Percentiles rank a stretch among this genome's conserved stretches.
Conservation (phyloP, 2,113 vertebrate species). For the Uria lomvia region DNA sequence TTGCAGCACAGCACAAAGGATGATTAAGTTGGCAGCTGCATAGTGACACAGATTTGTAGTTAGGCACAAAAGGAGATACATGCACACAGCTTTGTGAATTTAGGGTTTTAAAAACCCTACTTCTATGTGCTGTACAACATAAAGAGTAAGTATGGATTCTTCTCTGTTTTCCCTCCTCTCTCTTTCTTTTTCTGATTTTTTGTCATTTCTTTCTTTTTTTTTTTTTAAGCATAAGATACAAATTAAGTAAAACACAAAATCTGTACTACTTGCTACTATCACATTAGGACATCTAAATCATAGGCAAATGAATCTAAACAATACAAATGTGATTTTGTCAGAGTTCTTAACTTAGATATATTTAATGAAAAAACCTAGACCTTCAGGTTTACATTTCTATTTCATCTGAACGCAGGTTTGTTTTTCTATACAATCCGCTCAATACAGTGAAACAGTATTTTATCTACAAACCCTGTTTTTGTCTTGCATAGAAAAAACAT, state of each 20-base stretch:
- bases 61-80: not conserved
- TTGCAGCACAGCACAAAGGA: not conserved
- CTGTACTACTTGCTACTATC: not conserved
- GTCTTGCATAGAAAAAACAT: not conserved
- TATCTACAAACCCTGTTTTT: not conserved
- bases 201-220: not conserved
- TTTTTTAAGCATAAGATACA: not conserved
- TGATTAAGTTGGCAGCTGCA: not conserved
- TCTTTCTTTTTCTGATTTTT: not conserved
- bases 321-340: not conserved
- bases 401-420: not conserved
- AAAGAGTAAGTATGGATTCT: not conserved
- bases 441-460: not conserved
- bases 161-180: not conserved
- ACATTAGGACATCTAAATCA: not conserved
- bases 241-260: not conserved
- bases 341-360: not conserved
- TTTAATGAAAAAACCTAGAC: rapidly evolving
- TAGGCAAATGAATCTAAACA: not conserved
- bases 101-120: not conserved
- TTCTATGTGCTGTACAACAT: not conserved
- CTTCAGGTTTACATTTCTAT: not conserved
- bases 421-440: not conserved
- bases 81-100: not conserved
- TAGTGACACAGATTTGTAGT: not conserved